Evolutionary conservation across 2,113 vertebrate species (phyloP).

Genomic region (Symphodus melops): DNA sequence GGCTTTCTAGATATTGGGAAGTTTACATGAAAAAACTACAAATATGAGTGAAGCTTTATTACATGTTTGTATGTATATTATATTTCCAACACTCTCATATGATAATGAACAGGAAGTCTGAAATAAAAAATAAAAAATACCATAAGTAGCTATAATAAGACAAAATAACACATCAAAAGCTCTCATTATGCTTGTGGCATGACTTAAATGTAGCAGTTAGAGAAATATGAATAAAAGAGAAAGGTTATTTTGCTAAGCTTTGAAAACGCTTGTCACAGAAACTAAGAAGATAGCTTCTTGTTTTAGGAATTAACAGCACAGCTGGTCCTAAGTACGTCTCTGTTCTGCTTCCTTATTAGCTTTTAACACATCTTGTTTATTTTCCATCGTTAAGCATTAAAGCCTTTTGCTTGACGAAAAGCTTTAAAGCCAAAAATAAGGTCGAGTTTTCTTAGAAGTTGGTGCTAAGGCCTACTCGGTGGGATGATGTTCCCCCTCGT

Average conservation of each 20-base stretch:
- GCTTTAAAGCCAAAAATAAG: neutral
- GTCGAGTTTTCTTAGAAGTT: too few relatives aligned
- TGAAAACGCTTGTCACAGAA: too few relatives aligned
- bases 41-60: too few relatives aligned
- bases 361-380: neutral
- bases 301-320: neutral
- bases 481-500: neutral
- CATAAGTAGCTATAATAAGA: neutral
- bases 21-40: too few relatives aligned
- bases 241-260: too few relatives aligned
- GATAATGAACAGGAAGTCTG: neutral
- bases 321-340: neutral
- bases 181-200: neutral
- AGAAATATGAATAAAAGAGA: neutral
- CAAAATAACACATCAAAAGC: neutral
- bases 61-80: too few relatives aligned
- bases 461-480: too few relatives aligned
- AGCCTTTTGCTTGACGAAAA: neutral
- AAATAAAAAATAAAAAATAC: conserved; percentile 10
- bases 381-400: neutral
- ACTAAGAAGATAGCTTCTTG: too few relatives aligned
- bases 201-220: neutral
- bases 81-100: too few relatives aligned
- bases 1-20: too few relatives aligned
- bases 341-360: neutral